Percentiles rank a stretch among this genome's conserved stretches.
Evolutionary conservation across 2,888 invertebrate genomes (phyloP).

Genomic region (Laspeyria flexula): DNA sequence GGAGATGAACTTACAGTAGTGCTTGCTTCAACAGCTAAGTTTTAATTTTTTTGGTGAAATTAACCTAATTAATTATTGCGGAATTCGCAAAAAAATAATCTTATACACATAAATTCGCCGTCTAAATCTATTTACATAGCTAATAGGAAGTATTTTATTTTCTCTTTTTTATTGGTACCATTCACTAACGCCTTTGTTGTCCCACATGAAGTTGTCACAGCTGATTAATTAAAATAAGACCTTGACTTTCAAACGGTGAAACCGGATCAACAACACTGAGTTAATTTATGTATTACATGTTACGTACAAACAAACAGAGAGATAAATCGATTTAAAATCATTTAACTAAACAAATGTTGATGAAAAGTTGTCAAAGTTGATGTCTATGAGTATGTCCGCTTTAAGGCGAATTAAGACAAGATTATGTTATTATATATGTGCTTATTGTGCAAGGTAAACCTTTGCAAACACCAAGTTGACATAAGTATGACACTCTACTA

Average conservation of each 20-base stretch:
- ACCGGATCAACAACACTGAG: slow-evolving; percentile 1
- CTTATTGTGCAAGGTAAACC: too few species aligned
- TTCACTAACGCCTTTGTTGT: background rate
- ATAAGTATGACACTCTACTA: too few species aligned
- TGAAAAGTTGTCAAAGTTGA: too few species aligned
- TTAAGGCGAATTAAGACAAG: too few species aligned
- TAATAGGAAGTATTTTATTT: background rate
- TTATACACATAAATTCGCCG: background rate
- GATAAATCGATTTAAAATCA: background rate
- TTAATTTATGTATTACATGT: background rate
- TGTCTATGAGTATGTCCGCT: too few species aligned
- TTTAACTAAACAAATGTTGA: too few species aligned
- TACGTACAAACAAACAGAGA: background rate
- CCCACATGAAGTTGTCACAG: background rate
- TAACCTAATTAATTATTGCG: background rate
- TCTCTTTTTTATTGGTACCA: background rate
- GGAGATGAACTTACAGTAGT: too few species aligned
- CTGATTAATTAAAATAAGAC: slow-evolving; percentile 6
- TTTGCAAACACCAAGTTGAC: too few species aligned
- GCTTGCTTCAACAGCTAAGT: too few species aligned
- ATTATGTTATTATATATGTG: too few species aligned
- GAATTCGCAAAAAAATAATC: background rate
- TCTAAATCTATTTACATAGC: background rate
- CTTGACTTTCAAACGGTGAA: slow-evolving; percentile 13
- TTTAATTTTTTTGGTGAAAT: too few species aligned